A percentile compares a stretch with the other conserved stretches of the same genome.
phyloP scores from a whole-genome alignment of 2,888 invertebrate species.

The Drosophila demipolita region DNA sequence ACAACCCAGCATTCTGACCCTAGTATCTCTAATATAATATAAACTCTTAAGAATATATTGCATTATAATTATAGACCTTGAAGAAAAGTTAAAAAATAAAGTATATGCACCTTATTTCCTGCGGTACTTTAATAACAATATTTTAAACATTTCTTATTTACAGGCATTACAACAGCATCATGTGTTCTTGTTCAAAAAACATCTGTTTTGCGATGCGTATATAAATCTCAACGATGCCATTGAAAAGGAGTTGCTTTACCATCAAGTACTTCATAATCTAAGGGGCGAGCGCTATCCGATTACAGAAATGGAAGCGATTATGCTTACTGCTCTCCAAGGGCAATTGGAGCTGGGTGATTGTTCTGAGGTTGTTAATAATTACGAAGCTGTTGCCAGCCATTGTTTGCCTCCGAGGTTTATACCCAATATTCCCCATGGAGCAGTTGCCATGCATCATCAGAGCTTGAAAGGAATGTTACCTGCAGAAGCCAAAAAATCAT shows the following conservation, averaged over 20 bases:
- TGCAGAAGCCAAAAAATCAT: constrained; percentile 95
- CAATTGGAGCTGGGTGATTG: constrained; percentile 96
- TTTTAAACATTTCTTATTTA: background rate
- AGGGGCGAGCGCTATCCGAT: constrained; percentile 96
- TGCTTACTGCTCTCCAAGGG: constrained; percentile 96
- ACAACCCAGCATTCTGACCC: background rate
- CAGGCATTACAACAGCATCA: constrained; percentile 86
- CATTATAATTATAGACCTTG: background rate
- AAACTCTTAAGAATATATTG: background rate
- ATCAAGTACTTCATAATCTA: constrained; percentile 96
- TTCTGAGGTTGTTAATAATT: constrained; percentile 88
- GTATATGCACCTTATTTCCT: background rate
- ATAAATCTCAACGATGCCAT: constrained; percentile 93
- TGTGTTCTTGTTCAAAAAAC: constrained; percentile 92
- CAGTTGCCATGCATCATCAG: constrained; percentile 96
- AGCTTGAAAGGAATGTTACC: constrained; percentile 94
- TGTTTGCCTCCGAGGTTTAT: constrained; percentile 94
- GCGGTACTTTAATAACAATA: background rate
- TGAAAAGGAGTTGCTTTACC: constrained; percentile 96
- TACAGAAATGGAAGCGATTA: constrained; percentile 97
- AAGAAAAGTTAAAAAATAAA: background rate
- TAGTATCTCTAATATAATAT: background rate
- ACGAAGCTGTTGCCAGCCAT: constrained; percentile 90
- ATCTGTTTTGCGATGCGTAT: constrained; percentile 92
- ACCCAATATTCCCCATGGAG: constrained; percentile 91